Evolutionary conservation across 2,888 invertebrate genomes (phyloP).

Genomic region (Sabatieria punctata): DNA sequence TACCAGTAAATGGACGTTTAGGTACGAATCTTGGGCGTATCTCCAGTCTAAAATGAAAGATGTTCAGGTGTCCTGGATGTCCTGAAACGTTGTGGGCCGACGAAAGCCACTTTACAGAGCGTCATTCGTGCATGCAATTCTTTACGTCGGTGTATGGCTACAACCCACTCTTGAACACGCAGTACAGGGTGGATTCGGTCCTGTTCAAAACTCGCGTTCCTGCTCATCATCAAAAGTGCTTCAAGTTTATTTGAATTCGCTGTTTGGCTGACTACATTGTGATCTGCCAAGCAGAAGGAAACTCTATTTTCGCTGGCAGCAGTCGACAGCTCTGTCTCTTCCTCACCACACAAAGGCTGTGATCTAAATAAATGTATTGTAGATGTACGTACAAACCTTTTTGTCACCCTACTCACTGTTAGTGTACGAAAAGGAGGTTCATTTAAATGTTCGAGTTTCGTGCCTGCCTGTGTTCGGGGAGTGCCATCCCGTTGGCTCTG

Average conservation of each 20-base stretch:
- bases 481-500: too few relatives aligned
- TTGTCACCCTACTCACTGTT: too few relatives aligned
- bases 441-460: neutral
- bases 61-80: conserved; percentile 93
- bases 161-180: conserved; percentile 84
- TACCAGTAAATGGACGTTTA: conserved; percentile 28
- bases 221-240: conserved; percentile 96
- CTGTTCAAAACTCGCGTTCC: conserved; percentile 95
- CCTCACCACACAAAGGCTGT: too few relatives aligned
- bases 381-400: too few relatives aligned
- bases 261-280: too few relatives aligned
- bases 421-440: too few relatives aligned
- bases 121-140: conserved; percentile 93
- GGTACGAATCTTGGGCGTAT: too few relatives aligned
- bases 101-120: conserved; percentile 86
- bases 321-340: too few relatives aligned
- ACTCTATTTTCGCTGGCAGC: too few relatives aligned
- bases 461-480: neutral
- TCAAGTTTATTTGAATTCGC: conserved; percentile 95
- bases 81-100: conserved; percentile 86
- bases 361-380: too few relatives aligned
- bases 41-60: too few relatives aligned
- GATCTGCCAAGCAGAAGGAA: too few relatives aligned
- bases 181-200: conserved; percentile 90
- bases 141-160: conserved; percentile 79